These are phyloP conservation scores for Pseudomugil tenellus DNA, from an alignment of 2,797 vertebrate genomes.

Conservation along the genomic window DNA sequence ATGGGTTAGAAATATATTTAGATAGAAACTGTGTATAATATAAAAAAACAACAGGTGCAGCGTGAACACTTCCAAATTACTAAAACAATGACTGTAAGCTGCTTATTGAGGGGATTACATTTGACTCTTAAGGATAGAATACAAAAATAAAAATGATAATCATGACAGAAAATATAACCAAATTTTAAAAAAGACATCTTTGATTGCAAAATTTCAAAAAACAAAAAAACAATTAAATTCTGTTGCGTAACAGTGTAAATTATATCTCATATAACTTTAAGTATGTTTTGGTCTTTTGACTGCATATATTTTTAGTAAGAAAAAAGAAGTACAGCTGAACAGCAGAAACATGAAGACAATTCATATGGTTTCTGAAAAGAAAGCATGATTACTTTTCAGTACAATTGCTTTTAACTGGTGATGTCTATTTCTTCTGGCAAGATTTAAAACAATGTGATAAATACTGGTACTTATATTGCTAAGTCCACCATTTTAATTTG, in stretches of 20 bases:
- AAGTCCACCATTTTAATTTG: too few relatives aligned
- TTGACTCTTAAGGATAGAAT: neutral
- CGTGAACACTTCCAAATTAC: neutral
- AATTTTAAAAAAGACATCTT: neutral
- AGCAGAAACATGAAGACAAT: too few relatives aligned
- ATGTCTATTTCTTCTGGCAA: too few relatives aligned
- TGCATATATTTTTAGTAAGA: neutral
- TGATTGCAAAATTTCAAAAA: too few relatives aligned
- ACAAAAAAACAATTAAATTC: too few relatives aligned
- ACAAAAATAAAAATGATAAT: neutral
- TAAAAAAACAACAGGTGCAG: neutral
- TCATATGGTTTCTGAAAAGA: too few relatives aligned
- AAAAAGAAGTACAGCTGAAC: neutral
- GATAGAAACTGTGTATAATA: neutral
- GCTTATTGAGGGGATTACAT: neutral
- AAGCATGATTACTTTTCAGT: neutral
- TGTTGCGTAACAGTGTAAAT: too few relatives aligned
- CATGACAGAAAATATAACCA: neutral
- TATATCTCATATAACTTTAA: too few relatives aligned
- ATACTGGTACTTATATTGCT: too few relatives aligned
- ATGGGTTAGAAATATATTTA: neutral
- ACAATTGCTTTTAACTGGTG: neutral
- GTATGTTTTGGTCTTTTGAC: neutral
- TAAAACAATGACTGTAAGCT: neutral
- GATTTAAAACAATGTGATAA: too few relatives aligned